Percentiles rank a stretch among this genome's conserved stretches.
phyloP scores from a whole-genome alignment of 2,888 invertebrate species.

The Oxycera nigricornis region DNA sequence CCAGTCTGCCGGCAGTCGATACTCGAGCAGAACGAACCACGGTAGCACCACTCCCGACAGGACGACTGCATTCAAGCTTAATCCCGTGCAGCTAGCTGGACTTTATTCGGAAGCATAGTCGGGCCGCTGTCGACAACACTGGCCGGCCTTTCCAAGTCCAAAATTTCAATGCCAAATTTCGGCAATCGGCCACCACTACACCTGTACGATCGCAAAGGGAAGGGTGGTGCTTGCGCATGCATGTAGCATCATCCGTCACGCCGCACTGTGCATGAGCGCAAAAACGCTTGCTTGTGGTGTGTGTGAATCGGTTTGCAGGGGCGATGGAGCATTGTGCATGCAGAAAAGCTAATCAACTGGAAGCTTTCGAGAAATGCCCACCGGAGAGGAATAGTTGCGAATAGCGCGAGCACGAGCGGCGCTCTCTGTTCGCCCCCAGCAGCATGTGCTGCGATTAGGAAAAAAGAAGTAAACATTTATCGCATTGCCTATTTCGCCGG shows the following conservation, averaged over 20 bases:
- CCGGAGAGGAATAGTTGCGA: background rate
- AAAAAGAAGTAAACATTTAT: slow-evolving; percentile 34
- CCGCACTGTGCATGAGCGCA: slow-evolving; percentile 21
- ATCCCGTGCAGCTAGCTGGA: no score
- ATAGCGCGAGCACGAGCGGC: background rate
- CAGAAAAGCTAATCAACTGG: slow-evolving; percentile 15
- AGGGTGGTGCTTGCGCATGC: slow-evolving; percentile 34
- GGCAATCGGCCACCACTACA: slow-evolving; percentile 40
- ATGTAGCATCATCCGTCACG: slow-evolving; percentile 7
- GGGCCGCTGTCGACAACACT: background rate
- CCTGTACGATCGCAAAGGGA: background rate
- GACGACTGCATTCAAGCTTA: no score
- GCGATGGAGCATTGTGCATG: background rate
- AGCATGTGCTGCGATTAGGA: background rate
- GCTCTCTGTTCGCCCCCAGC: background rate
- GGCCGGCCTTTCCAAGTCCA: background rate
- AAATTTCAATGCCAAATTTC: slow-evolving; percentile 48
- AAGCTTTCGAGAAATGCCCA: slow-evolving; percentile 6
- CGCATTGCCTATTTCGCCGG: slow-evolving; percentile 28
- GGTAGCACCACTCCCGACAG: no score
- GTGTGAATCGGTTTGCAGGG: slow-evolving; percentile 25
- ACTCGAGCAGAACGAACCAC: no score
- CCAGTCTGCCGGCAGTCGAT: no score
- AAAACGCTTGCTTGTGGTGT: slow-evolving; percentile 10
- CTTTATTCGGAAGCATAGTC: no score